phyloP scores from a whole-genome alignment of 2,888 invertebrate species.

The Tetramorium bicarinatum region DNA sequence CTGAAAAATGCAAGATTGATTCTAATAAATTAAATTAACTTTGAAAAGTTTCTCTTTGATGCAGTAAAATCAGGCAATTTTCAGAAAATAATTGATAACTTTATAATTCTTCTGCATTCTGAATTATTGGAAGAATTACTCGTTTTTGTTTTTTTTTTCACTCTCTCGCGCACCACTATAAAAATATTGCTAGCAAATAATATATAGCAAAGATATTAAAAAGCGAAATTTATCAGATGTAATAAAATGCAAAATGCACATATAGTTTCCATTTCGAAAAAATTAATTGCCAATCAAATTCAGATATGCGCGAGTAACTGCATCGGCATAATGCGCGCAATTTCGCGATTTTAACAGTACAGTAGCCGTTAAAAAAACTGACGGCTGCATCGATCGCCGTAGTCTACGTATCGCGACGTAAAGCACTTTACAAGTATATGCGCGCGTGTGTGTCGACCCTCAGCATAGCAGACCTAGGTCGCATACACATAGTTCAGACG shows the following conservation, averaged over 20 bases:
- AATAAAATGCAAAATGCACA: constrained; percentile 22
- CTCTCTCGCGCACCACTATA: background rate
- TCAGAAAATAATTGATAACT: background rate
- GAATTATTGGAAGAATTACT: background rate
- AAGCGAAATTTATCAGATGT: background rate
- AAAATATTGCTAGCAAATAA: constrained; percentile 29
- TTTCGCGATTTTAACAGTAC: constrained; percentile 31
- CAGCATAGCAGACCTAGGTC: background rate
- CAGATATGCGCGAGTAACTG: constrained; percentile 4
- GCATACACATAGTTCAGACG: constrained; percentile 42
- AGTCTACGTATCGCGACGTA: constrained; percentile 45
- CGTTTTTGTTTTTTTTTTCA: no score
- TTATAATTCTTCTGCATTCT: background rate
- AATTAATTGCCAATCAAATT: constrained; percentile 45
- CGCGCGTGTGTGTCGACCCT: constrained; percentile 10
- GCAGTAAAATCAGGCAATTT: background rate
- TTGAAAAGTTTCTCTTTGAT: background rate
- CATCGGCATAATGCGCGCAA: constrained; percentile 14
- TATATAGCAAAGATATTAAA: constrained; percentile 14
- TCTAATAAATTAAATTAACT: background rate
- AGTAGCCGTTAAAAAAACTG: constrained; percentile 52
- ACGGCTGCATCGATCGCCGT: constrained; percentile 31
- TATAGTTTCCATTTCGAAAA: background rate
- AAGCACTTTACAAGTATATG: constrained; percentile 40
- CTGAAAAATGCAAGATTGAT: background rate